Evolutionary conservation across 2,797 vertebrate species (phyloP).

Genomic region (Enteromius treurensis): DNA sequence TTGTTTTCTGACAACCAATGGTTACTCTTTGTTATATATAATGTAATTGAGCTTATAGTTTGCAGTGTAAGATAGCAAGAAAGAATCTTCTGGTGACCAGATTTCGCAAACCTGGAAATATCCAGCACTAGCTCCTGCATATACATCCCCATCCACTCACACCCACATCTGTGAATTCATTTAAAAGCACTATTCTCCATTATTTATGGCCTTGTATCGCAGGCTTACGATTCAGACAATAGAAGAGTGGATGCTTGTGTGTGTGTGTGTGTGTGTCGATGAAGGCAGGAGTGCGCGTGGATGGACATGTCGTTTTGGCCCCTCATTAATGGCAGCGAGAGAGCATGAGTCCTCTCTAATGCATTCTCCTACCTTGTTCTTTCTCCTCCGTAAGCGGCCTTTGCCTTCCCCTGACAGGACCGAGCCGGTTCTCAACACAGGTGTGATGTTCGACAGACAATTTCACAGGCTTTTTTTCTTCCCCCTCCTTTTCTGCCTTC

Average conservation of each 20-base stretch:
- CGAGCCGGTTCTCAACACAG: slow-evolving; percentile 49
- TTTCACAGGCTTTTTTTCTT: slow-evolving; percentile 22
- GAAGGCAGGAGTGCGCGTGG: slow-evolving; percentile 67
- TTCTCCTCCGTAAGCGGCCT: slow-evolving; percentile 53
- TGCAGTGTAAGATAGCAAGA: not conserved
- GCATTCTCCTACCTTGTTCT: slow-evolving; percentile 65
- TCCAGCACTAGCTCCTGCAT: not conserved
- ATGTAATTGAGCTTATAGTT: not conserved
- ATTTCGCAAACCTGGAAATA: not conserved
- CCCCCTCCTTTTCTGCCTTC: slow-evolving; percentile 46
- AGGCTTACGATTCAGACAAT: not conserved
- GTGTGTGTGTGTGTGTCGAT: slow-evolving; percentile 34
- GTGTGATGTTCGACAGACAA: slow-evolving; percentile 59
- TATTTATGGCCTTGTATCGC: slow-evolving; percentile 68
- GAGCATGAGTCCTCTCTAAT: slow-evolving; percentile 71
- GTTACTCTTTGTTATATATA: not conserved
- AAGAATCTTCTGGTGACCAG: not conserved
- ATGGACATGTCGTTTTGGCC: slow-evolving; percentile 66
- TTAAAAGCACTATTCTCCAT: slow-evolving; percentile 70
- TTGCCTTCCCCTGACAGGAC: slow-evolving; percentile 51
- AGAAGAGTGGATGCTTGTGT: slow-evolving; percentile 28
- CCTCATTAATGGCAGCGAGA: slow-evolving; percentile 76
- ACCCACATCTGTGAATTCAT: slow-evolving; percentile 61
- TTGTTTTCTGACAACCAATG: not conserved
- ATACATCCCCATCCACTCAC: not conserved